Evolutionary conservation across 2,797 vertebrate species (phyloP).

Genomic region (Sarcoramphus papa): DNA sequence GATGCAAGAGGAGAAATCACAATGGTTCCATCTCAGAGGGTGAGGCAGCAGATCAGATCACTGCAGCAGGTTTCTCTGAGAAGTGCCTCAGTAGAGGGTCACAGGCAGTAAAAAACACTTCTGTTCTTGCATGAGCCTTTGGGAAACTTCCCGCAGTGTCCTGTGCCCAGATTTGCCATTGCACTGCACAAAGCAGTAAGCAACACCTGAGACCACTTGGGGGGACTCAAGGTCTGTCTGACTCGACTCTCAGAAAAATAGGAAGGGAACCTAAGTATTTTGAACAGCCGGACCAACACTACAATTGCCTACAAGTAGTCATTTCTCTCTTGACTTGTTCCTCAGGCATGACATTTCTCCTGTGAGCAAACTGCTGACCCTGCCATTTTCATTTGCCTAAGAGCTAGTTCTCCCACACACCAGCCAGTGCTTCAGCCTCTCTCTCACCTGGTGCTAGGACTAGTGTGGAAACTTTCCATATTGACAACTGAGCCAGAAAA

Average conservation of each 20-base stretch:
- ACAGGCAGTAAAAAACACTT: background rate
- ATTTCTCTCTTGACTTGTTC: background rate
- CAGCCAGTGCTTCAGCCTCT: background rate
- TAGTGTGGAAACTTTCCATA: background rate
- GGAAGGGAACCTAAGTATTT: background rate
- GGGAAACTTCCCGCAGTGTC: background rate
- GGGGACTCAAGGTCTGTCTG: background rate
- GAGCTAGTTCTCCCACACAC: background rate
- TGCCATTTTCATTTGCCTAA: background rate
- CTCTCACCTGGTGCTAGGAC: background rate
- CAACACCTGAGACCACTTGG: background rate
- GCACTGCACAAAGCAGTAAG: background rate
- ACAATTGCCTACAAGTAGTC: background rate
- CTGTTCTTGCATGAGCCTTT: background rate
- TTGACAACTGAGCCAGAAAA: background rate
- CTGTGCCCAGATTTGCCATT: background rate
- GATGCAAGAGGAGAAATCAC: background rate
- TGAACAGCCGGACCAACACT: background rate
- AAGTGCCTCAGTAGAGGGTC: background rate
- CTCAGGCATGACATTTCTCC: background rate
- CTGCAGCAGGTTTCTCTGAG: background rate
- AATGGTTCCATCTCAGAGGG: background rate
- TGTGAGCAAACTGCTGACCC: background rate
- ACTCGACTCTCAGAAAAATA: background rate
- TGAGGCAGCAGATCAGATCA: background rate